phyloP scores from a whole-genome alignment of 2,797 vertebrate genomes.

The Neosilurus mollespiculum region DNA sequence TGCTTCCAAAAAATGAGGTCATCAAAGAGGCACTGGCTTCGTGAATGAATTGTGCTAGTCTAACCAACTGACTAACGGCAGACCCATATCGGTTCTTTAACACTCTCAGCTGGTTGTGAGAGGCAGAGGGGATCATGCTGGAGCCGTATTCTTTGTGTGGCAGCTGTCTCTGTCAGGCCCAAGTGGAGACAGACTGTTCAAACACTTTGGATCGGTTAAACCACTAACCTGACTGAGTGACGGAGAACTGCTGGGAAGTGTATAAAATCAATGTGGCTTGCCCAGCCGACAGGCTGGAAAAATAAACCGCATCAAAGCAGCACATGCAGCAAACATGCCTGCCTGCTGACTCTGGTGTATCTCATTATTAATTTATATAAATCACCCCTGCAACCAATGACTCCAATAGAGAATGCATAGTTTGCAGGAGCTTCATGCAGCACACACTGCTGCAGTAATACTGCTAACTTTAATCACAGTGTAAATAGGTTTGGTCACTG shows the following conservation, averaged over 20 bases:
- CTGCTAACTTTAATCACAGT: neutral
- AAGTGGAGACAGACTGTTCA: constrained; percentile 41
- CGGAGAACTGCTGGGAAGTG: constrained; percentile 26
- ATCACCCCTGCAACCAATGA: constrained; percentile 19
- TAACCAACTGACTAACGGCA: constrained; percentile 49
- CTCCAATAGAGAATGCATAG: constrained; percentile 8
- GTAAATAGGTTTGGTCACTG: neutral
- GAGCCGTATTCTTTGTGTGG: constrained; percentile 35
- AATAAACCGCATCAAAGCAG: constrained; percentile 49
- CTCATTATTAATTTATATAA: constrained; percentile 33
- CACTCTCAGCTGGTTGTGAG: constrained; percentile 54
- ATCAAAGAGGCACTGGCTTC: constrained; percentile 62
- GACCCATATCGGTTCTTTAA: constrained; percentile 49
- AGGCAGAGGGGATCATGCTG: constrained; percentile 41
- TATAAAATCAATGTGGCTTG: constrained; percentile 22
- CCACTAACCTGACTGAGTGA: constrained; percentile 50
- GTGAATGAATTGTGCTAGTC: constrained; percentile 57
- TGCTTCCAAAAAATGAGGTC: constrained; percentile 70
- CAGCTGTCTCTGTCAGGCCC: constrained; percentile 56
- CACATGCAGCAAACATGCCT: constrained; percentile 21
- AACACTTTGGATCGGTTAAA: constrained; percentile 44
- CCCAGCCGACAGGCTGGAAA: constrained; percentile 29
- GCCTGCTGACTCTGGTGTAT: constrained; percentile 26
- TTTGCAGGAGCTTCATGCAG: neutral
- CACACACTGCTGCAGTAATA: constrained; percentile 23